A percentile compares a stretch with the other conserved stretches of the same genome.
Evolutionary conservation across 2,888 invertebrate genomes (phyloP).

Genomic region (Tachina lurida): DNA sequence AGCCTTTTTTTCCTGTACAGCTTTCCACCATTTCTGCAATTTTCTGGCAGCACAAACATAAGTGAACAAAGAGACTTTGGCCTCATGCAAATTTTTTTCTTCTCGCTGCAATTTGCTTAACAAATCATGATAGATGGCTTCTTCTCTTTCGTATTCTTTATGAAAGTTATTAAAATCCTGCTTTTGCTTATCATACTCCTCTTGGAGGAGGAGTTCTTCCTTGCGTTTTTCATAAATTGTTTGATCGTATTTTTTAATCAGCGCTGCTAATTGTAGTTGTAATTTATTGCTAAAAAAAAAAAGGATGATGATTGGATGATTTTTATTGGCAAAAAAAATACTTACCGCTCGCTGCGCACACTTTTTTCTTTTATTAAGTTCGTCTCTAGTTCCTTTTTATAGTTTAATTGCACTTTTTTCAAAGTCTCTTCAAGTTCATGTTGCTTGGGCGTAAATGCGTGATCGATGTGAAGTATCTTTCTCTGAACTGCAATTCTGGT

Average conservation of each 20-base stretch:
- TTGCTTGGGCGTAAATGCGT: slow-evolving; percentile 73
- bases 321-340: neutral
- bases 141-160: slow-evolving; percentile 38
- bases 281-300: slow-evolving; percentile 52
- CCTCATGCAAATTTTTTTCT: slow-evolving; percentile 11
- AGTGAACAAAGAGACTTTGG: slow-evolving; percentile 28
- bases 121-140: slow-evolving; percentile 35
- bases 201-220: slow-evolving; percentile 34
- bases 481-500: slow-evolving; percentile 75
- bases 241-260: slow-evolving; percentile 53
- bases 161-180: slow-evolving; percentile 46
- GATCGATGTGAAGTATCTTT: slow-evolving; percentile 72
- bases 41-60: slow-evolving; percentile 42
- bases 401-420: slow-evolving; percentile 67
- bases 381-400: slow-evolving; percentile 71
- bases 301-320: no score
- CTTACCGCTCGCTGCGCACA: slow-evolving; percentile 78
- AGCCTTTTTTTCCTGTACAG: neutral
- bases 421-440: slow-evolving; percentile 74
- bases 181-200: slow-evolving; percentile 42
- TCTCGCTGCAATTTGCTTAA: neutral
- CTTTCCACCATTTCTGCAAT: slow-evolving; percentile 62
- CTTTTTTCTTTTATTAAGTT: slow-evolving; percentile 75
- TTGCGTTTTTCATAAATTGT: slow-evolving; percentile 43
- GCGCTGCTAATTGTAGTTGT: slow-evolving; percentile 44